Evolutionary conservation across 2,797 vertebrate species (phyloP).

Genomic region (Eulemur mongoz): DNA sequence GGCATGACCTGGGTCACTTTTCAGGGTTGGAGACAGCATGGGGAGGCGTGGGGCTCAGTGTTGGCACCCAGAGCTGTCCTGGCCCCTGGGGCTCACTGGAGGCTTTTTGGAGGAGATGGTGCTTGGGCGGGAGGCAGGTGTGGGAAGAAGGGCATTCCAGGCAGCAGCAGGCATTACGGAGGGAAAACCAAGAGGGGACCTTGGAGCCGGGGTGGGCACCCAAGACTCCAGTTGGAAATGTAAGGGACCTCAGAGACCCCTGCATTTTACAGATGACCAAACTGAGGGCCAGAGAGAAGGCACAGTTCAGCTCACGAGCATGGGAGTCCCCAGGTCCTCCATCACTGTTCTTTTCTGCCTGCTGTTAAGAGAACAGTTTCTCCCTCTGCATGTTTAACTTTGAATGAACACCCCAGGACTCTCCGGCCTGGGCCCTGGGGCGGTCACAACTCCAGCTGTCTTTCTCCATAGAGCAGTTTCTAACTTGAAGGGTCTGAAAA

Average conservation of each 20-base stretch:
- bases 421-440: accelerated
- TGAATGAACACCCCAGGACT: accelerated
- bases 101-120: not conserved
- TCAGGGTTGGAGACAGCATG: not conserved
- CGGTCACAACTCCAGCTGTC: accelerated
- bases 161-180: not conserved
- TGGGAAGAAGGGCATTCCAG: not conserved
- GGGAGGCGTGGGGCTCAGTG: not conserved
- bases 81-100: not conserved
- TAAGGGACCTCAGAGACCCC: not conserved
- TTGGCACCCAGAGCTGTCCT: not conserved
- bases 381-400: accelerated
- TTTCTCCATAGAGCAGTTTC: not conserved
- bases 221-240: not conserved
- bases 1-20: not conserved
- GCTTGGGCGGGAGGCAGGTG: not conserved
- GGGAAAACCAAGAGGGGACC: not conserved
- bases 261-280: not conserved
- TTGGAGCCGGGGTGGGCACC: not conserved
- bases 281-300: not conserved
- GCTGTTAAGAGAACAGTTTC: no score
- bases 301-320: not conserved
- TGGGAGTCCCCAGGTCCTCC: accelerated
- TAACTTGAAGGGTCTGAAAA: not conserved
- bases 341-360: not conserved